Conservation (phyloP, 2,113 vertebrate genomes). For the Chloebia gouldiae region DNA sequence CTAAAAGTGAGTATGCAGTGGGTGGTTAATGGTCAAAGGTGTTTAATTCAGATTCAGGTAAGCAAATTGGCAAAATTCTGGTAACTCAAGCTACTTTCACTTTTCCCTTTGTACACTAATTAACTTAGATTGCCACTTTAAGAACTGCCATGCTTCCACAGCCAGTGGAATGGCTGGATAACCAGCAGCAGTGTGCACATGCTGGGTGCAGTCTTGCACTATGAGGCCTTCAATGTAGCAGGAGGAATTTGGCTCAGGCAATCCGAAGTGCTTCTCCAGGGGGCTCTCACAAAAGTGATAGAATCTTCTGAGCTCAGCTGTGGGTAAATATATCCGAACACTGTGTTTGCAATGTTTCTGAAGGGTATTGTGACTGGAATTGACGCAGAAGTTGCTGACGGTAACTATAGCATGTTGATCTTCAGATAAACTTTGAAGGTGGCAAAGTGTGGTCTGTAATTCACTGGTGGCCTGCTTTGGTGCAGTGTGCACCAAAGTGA, state of each 20-base stretch:
- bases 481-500: not conserved
- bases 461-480: not conserved
- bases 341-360: not conserved
- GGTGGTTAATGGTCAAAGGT: not conserved
- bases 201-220: not conserved
- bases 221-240: not conserved
- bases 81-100: not conserved
- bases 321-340: not conserved
- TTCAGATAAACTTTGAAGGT: not conserved
- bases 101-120: not conserved
- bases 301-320: not conserved
- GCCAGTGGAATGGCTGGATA: not conserved
- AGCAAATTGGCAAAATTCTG: not conserved
- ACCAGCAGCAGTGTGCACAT: not conserved
- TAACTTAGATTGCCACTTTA: not conserved
- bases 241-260: not conserved
- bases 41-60: not conserved
- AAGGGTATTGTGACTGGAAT: not conserved
- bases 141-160: fast-evolving
- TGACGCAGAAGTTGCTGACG: not conserved
- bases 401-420: not conserved
- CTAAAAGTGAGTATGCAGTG: not conserved
- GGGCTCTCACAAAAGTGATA: not conserved
- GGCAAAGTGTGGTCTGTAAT: not conserved
- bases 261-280: not conserved